Percentiles rank a stretch among this genome's conserved stretches.
Conservation (phyloP, 1,140 invertebrate genomes). For the Heliconius hewitsoni region DNA sequence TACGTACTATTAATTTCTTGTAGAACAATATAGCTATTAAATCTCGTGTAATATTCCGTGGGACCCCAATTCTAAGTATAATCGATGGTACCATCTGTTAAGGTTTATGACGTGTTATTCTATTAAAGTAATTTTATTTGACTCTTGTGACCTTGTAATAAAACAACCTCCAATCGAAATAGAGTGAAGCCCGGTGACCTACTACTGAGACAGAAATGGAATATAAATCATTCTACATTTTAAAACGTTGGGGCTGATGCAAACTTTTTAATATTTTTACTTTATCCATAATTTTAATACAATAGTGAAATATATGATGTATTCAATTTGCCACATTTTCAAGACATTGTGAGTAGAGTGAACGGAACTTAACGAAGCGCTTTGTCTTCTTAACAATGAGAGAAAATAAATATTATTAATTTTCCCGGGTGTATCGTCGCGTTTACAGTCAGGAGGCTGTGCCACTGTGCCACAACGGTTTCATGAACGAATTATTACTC, state of each 20-base stretch:
- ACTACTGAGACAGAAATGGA: constrained; percentile 13
- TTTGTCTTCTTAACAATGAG: no score
- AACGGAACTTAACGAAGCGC: no score
- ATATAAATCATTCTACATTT: constrained; percentile 14
- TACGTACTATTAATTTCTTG: no score
- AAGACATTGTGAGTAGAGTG: no score
- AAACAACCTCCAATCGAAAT: not conserved
- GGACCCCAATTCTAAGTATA: constrained; percentile 16
- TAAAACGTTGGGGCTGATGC: not conserved
- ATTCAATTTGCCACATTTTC: no score
- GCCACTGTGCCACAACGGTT: no score
- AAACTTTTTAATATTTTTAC: not conserved
- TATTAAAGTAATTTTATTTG: constrained; percentile 13
- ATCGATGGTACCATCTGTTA: constrained; percentile 19
- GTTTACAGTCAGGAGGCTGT: not conserved
- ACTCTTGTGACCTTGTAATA: constrained; percentile 20
- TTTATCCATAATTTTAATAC: no score
- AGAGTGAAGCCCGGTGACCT: constrained; percentile 28
- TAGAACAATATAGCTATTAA: not conserved
- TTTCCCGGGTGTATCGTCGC: no score
- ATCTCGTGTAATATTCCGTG: not conserved
- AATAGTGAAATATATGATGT: no score
- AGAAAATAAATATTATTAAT: no score
- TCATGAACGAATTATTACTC: not conserved
- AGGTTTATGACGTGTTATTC: constrained; percentile 17